phyloP scores from a whole-genome alignment of 2,113 vertebrate species.

The Merops nubicus region DNA sequence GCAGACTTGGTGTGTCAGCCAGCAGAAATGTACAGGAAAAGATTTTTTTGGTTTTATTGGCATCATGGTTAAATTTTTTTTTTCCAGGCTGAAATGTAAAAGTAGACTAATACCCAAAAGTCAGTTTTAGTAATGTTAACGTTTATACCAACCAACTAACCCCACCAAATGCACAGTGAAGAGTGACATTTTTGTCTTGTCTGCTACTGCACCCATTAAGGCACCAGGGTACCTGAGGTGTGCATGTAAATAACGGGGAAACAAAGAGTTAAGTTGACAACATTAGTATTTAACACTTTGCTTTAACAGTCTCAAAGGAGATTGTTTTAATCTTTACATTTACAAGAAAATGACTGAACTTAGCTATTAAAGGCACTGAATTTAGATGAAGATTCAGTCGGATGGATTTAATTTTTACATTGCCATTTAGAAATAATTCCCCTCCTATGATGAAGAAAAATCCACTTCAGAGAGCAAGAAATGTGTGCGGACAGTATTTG shows the following conservation, averaged over 20 bases:
- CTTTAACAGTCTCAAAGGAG: not conserved
- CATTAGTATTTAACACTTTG: not conserved
- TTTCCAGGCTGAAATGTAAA: slow-evolving; percentile 46
- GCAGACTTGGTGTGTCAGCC: slow-evolving; percentile 53
- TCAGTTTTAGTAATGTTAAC: not conserved
- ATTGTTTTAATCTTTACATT: not conserved
- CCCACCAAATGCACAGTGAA: not conserved
- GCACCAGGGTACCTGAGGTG: not conserved
- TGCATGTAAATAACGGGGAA: not conserved
- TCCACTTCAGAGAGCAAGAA: not conserved
- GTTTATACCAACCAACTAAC: not conserved
- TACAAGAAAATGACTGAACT: not conserved
- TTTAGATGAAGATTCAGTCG: not conserved
- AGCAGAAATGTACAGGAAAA: slow-evolving; percentile 63
- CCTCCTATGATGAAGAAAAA: not conserved
- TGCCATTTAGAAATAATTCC: not conserved
- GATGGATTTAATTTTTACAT: not conserved
- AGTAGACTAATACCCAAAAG: slow-evolving; percentile 33
- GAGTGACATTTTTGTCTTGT: not conserved
- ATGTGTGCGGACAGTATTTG: not conserved
- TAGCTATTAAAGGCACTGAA: not conserved
- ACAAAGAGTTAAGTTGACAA: not conserved
- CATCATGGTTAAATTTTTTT: slow-evolving; percentile 21
- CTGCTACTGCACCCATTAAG: not conserved
- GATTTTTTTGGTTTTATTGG: slow-evolving; percentile 53